A percentile compares a stretch with the other conserved stretches of the same genome.
These are phyloP conservation scores for Agriopis marginaria DNA, from an alignment of 2,888 invertebrate genomes.

Conservation along the genomic window DNA sequence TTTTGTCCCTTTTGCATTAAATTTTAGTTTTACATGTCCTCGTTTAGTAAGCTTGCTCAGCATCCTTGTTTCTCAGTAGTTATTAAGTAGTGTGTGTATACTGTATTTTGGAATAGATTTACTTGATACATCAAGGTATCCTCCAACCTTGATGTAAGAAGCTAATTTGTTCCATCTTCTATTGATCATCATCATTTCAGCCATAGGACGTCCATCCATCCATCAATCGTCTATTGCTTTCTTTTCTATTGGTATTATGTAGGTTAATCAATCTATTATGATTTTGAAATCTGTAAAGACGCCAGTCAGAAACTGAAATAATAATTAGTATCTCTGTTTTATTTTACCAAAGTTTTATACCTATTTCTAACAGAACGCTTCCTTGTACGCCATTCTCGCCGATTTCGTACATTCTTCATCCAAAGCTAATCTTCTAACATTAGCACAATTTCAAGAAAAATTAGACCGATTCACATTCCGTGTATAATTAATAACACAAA, in stretches of 20 bases:
- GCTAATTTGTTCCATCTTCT: too few relatives aligned
- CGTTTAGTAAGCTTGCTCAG: background rate
- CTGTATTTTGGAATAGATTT: background rate
- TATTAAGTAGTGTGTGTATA: too few relatives aligned
- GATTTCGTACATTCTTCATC: conserved; percentile 4
- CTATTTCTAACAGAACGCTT: background rate
- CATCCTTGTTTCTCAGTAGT: background rate
- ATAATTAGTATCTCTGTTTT: too few relatives aligned
- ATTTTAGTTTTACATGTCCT: background rate
- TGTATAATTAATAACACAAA: conserved; percentile 20
- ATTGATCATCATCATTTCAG: too few relatives aligned
- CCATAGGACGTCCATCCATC: too few relatives aligned
- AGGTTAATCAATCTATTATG: too few relatives aligned
- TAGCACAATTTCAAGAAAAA: conserved; percentile 15
- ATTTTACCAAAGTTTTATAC: too few relatives aligned
- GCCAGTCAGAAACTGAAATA: too few relatives aligned
- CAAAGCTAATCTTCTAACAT: conserved; percentile 2
- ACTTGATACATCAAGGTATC: background rate
- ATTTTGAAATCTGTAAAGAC: too few relatives aligned
- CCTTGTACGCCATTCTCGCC: background rate
- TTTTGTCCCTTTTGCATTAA: conserved; percentile 1
- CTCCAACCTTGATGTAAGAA: too few relatives aligned
- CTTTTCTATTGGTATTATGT: too few relatives aligned
- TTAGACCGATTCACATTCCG: conserved; percentile 18
- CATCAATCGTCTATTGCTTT: too few relatives aligned